Evolutionary conservation across 1,140 invertebrate genomes (phyloP), one percentile per base, ranked within the genome.

Genomic region (Melitaea cinxia): DNA sequence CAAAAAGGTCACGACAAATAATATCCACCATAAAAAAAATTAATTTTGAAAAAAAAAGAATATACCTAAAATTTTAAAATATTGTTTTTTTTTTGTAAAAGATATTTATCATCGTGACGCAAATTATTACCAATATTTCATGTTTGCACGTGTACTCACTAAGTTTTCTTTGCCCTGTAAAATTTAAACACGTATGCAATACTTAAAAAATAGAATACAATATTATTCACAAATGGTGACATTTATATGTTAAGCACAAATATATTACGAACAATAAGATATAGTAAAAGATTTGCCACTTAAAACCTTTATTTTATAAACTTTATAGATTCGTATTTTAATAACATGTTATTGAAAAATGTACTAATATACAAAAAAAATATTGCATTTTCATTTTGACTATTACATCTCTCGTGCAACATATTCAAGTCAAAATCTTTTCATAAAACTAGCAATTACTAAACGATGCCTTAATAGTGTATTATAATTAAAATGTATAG

Each of bases 151-250:
- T 69, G 81, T 94, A 95, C 94, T 94, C 93, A 95, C 94, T 93
- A 95, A 93, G 89, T 92, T 94, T 85, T 94, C 94, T 93, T 94
- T 93, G 78, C 93, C 94, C 94, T 94, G 94, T 79, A 94, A 95
- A 93, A 92, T 83, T 80, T 77, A 88, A 85, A 83, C 70, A 85
- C 77, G 72, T 76, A 65, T 75, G 65, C 72, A 77, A 73, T 83
- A 77, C 75, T 77, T 84, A 81, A 80, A 80, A 77, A 55, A 80
- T 76, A 50, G 66, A 69, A 70, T 33, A 33, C 68, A 78, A 69
- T 72, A 84, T 85, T 85, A 84, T 79, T 84, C 74, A 85, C 80
- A 85, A 78, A 77, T 73, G 68, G 62, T 72, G 65, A 70, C 68
- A 68, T 76, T 35, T 30, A 45, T n/a, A n/a, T 62, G 66, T 72